Conservation (phyloP, 2,797 vertebrate genomes). For the Ceryle rudis region DNA sequence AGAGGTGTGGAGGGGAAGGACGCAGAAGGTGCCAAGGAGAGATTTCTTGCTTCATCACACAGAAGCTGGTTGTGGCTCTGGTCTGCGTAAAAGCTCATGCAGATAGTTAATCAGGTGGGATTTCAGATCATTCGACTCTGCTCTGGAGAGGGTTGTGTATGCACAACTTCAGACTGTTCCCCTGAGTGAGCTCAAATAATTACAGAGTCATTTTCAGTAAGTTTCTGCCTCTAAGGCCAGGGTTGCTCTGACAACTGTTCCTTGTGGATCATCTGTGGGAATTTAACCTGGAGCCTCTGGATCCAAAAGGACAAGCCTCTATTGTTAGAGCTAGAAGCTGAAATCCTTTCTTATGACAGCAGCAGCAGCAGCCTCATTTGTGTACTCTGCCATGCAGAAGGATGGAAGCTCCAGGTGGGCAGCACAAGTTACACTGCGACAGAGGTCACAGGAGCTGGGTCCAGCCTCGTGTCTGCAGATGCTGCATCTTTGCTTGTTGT, state of each 20-base stretch:
- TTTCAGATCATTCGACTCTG: not conserved
- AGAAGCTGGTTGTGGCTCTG: not conserved
- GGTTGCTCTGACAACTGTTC: conserved; percentile 41
- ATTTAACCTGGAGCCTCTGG: conserved; percentile 22
- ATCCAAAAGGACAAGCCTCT: not conserved
- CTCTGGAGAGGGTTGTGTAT: not conserved
- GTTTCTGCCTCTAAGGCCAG: conserved; percentile 2
- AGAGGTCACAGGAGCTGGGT: not conserved
- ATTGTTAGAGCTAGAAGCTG: conserved; percentile 5
- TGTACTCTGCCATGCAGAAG: not conserved
- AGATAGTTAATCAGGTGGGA: not conserved
- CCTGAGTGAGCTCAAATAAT: conserved; percentile 18
- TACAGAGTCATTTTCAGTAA: conserved; percentile 48
- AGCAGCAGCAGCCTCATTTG: not conserved
- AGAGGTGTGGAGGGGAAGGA: not conserved
- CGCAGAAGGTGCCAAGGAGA: not conserved
- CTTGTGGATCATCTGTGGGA: conserved; percentile 29
- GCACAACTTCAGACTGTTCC: not conserved
- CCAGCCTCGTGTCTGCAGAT: not conserved
- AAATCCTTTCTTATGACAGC: not conserved
- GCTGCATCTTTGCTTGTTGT: not conserved
- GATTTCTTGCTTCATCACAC: not conserved
- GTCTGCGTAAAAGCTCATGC: not conserved
- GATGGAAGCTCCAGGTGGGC: not conserved
- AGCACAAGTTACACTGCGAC: rapidly evolving